Evolutionary conservation across 2,113 vertebrate species (phyloP), one percentile per base, ranked within the genome.

Genomic region (Hemichromis elongatus): DNA sequence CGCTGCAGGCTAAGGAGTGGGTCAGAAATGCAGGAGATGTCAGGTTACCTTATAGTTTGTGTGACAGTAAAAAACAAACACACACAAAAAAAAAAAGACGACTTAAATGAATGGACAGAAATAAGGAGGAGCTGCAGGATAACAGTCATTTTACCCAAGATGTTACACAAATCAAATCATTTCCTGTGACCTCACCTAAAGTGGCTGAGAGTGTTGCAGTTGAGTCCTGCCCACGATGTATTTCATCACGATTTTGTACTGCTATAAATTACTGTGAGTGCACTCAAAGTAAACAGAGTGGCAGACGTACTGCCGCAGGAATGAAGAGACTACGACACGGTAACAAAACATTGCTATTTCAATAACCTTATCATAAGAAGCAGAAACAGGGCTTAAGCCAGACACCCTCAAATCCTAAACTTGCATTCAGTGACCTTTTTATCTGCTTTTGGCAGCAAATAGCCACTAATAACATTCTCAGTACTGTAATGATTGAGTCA

Each of bases 1-100:
- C 1, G 77, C 91, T 77, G 21, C 85, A 73, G 88, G 92, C 85
- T 79, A 83, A 85, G 89, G 85, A 90, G 83, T 77, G 68, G 37
- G 84, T 30, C 3, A 26, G 68, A 52, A 75, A 75, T 6, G 10
- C 26, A 52, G 70, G 26, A 75, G 45, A 75, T 3, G 18, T 75
- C 70, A 33, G 52, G 59, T 68, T 88, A 86, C 77, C 82, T 66
- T 40, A 66, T 70, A 47, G 78, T 90, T 92, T 40, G 78, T 63
- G 47, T 77, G 81, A 83, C 83, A 57, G 79, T 84, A 21, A 78
- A 84, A 45, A 61, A 56, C 56, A 77, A 55, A 77, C 4, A 21
- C n/a, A n/a, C n/a, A n/a, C n/a, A 79, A 47, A 47, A 14, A 47
- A 0, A 70, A 70, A 28, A 19, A 18, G 24, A 50, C 16, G 0